These are phyloP conservation scores for Anthoscopus minutus DNA, from an alignment of 2,113 vertebrate genomes.

Conservation along the genomic window DNA sequence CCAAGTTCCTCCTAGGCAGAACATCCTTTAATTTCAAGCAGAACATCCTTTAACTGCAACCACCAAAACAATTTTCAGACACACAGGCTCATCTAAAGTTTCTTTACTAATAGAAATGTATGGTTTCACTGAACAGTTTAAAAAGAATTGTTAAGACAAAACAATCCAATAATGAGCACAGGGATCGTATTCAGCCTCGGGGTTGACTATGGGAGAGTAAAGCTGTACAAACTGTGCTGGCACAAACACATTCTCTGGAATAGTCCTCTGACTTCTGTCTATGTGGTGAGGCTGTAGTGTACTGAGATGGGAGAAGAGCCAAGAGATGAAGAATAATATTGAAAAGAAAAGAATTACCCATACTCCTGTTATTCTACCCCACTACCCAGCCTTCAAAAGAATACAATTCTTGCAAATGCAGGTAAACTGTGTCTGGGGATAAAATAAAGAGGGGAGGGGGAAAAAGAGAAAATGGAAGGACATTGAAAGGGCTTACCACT, in stretches of 20 bases:
- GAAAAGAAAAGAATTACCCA: neutral
- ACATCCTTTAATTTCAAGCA: neutral
- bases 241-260: neutral
- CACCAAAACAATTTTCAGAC: neutral
- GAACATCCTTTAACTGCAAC: neutral
- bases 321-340: neutral
- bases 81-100: neutral
- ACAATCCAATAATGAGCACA: neutral
- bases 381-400: neutral
- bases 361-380: neutral
- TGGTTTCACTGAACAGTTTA: neutral
- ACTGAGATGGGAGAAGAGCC: neutral
- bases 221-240: neutral
- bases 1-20: neutral
- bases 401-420: neutral
- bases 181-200: neutral
- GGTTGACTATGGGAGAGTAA: neutral
- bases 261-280: neutral
- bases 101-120: neutral
- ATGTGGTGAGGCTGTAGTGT: neutral
- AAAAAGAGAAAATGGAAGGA: neutral
- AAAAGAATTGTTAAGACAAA: neutral
- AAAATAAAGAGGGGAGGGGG: too few species aligned
- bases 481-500: constrained; percentile 68
- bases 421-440: neutral